Evolutionary conservation across 2,797 vertebrate species (phyloP).

Genomic region (Phyllotis vaccarum): DNA sequence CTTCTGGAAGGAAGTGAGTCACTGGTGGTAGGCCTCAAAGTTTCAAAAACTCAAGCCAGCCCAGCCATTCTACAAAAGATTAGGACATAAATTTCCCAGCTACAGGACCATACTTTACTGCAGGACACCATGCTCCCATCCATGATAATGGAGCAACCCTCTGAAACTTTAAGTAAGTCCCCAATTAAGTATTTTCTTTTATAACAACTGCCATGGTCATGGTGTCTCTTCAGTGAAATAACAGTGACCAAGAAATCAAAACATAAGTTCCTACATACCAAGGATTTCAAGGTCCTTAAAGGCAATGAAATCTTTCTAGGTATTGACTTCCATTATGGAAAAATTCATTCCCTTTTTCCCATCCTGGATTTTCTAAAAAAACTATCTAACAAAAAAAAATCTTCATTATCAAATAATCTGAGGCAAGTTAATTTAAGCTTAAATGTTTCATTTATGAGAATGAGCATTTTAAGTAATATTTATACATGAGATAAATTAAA

Average conservation of each 20-base stretch:
- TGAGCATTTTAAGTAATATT: not conserved
- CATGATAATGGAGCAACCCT: not conserved
- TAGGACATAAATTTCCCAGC: not conserved
- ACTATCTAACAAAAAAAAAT: not conserved
- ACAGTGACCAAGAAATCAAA: not conserved
- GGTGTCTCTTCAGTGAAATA: not conserved
- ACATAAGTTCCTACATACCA: not conserved
- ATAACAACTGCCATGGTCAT: not conserved
- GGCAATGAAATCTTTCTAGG: not conserved
- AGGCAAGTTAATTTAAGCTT: not conserved
- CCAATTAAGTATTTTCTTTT: not conserved
- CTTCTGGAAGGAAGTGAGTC: not conserved
- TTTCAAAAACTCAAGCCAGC: not conserved
- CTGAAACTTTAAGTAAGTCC: not conserved
- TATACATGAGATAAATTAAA: not conserved
- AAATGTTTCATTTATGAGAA: conserved; percentile 19
- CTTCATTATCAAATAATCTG: not conserved
- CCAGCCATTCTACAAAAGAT: not conserved
- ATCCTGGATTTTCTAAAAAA: not conserved
- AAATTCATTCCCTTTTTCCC: not conserved
- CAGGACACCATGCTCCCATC: no score
- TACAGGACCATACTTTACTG: not conserved
- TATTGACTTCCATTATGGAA: not conserved
- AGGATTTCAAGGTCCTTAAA: no score
- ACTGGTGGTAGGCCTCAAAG: not conserved